Evolutionary conservation across 2,888 invertebrate species (phyloP).

Genomic region (Agonopterix subpropinquella): DNA sequence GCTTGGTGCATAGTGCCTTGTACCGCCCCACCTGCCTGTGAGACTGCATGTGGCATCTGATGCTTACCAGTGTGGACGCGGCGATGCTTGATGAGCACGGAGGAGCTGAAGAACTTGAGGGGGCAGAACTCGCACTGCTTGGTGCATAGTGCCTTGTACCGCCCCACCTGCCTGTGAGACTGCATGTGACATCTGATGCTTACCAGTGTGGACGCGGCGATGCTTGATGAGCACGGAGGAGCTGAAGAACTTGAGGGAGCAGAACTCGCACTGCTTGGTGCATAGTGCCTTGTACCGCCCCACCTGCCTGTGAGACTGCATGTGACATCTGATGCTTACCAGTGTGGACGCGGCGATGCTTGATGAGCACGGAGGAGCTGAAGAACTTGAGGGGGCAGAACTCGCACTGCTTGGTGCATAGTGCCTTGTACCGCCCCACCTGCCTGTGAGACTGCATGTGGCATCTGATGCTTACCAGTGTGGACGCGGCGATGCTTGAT

Average conservation of each 20-base stretch:
- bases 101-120: conserved; percentile 46
- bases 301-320: no score
- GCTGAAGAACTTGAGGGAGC: conserved; percentile 56
- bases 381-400: conserved; percentile 61
- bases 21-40: conserved; percentile 15
- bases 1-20: conserved; percentile 41
- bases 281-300: conserved; percentile 35
- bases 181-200: conserved; percentile 16
- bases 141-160: conserved; percentile 39
- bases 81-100: conserved; percentile 57
- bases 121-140: conserved; percentile 58
- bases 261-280: conserved; percentile 52
- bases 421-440: conserved; percentile 30
- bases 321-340: conserved; percentile 39
- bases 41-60: conserved; percentile 28
- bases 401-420: conserved; percentile 48
- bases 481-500: conserved; percentile 59
- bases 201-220: conserved; percentile 52
- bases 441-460: conserved; percentile 34
- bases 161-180: conserved; percentile 21
- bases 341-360: conserved; percentile 63
- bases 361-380: conserved; percentile 41
- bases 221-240: conserved; percentile 52
- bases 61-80: conserved; percentile 59
- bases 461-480: conserved; percentile 41